Conservation (phyloP, 2,888 invertebrate species). For the Epinotia bilunana region DNA sequence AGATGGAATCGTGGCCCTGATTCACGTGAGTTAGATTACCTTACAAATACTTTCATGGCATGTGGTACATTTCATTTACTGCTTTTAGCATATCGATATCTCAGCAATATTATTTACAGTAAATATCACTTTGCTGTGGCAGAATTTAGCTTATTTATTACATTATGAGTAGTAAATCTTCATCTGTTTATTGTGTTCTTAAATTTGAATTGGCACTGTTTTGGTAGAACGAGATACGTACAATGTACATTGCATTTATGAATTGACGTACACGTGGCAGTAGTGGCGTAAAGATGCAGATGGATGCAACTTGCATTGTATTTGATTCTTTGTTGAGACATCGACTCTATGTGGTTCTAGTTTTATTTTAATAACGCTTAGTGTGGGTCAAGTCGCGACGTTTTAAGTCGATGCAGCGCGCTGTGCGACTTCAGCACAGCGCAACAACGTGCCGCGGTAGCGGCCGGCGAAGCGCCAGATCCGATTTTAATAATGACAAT, state of each 20-base stretch:
- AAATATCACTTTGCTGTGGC: neutral
- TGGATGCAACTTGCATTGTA: neutral
- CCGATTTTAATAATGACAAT: too few relatives aligned
- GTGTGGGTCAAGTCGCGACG: neutral
- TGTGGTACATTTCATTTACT: neutral
- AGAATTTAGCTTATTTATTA: neutral
- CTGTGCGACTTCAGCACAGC: neutral
- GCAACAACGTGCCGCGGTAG: too few relatives aligned
- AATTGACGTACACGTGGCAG: slow-evolving; percentile 1
- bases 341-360: neutral
- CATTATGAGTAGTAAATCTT: neutral
- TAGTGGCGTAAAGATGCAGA: slow-evolving; percentile 9
- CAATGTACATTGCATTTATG: slow-evolving; percentile 1
- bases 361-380: neutral
- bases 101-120: neutral
- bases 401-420: too few relatives aligned
- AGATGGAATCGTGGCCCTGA: neutral
- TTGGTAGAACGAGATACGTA: neutral
- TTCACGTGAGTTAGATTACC: neutral
- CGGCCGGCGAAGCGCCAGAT: too few relatives aligned
- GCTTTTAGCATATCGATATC: too few relatives aligned
- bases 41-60: neutral
- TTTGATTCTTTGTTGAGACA: neutral
- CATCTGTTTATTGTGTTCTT: slow-evolving; percentile 22
- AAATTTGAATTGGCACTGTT: slow-evolving; percentile 15